phyloP scores from a whole-genome alignment of 2,888 invertebrate genomes.

The Drosophila helvetica region DNA sequence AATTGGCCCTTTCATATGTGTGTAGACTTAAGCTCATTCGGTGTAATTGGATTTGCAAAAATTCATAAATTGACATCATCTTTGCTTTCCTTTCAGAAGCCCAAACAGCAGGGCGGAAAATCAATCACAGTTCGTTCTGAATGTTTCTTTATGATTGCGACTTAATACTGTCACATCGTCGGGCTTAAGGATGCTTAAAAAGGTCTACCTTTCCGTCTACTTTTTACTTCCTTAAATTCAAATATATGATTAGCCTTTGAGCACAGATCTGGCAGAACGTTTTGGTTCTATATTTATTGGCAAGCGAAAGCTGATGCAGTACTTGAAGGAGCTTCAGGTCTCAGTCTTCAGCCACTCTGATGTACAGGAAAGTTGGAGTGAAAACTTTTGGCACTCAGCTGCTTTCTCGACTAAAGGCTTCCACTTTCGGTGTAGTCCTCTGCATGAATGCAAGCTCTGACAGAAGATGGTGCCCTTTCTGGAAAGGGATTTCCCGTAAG shows the following conservation, averaged over 20 bases:
- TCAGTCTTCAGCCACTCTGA: slow-evolving; percentile 1
- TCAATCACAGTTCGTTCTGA: too few relatives aligned
- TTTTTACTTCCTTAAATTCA: too few relatives aligned
- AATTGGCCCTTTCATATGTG: too few relatives aligned
- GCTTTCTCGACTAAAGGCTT: slow-evolving; percentile 22
- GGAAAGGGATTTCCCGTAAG: not conserved
- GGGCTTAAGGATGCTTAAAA: not conserved
- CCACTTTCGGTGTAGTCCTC: slow-evolving; percentile 7
- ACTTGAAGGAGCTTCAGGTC: not conserved
- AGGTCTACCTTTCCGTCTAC: not conserved
- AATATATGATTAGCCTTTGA: too few relatives aligned
- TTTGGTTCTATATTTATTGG: too few relatives aligned
- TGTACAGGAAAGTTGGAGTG: slow-evolving; percentile 32
- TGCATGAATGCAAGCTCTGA: slow-evolving; percentile 25
- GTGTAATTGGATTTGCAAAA: too few relatives aligned
- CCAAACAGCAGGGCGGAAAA: too few relatives aligned
- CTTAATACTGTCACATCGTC: not conserved
- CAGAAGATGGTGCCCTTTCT: not conserved
- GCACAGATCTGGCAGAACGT: too few relatives aligned
- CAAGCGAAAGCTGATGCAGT: too few relatives aligned
- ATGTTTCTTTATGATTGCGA: slow-evolving; percentile 1
- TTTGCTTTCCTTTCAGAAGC: too few relatives aligned
- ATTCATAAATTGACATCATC: too few relatives aligned
- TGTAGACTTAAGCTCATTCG: too few relatives aligned
- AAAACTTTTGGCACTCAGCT: slow-evolving; percentile 47